Evolutionary conservation across 2,888 invertebrate genomes (phyloP), one percentile per base, ranked within the genome.

Genomic region (Amitus sp.): DNA sequence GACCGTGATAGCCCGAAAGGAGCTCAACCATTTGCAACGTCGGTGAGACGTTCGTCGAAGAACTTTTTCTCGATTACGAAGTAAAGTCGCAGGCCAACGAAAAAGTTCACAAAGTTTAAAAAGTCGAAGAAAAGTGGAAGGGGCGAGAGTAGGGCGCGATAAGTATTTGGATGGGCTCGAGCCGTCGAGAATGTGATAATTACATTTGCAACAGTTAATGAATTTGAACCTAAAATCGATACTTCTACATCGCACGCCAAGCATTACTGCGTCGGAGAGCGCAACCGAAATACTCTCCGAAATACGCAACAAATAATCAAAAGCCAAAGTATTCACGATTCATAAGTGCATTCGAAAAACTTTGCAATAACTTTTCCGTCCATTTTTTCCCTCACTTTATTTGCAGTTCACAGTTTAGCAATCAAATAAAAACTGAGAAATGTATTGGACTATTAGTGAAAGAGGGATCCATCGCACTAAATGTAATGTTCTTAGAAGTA

Each of bases 161-260:
- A 52, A 59, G 50, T 34, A 50, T 18, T 47, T 58, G 51, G 58
- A 52, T 33, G 58, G 52, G 58, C n/a, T 18, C 47, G 13, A 52
- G 55, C 53, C 53, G 65, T 37, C 47, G 49, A 39, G 56, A 52
- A 67, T 57, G 67, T 48, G 64, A 71, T 74, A 73, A 74, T 74
- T 73, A 71, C 73, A 74, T 74, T 73, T 69, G 66, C 72, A 68
- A 71, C 67, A 67, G 69, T 72, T 73, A 70, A 73, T 73, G 69
- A 67, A 71, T 66, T 72, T 72, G 47, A 49, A 60, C 27, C n/a
- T 50, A 65, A 66, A 62, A 71, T 73, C 73, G 73, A 73, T 71
- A 66, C 54, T 53, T 33, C 30, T 12, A 39, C 39, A 13, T 17
- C 13, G 39, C 39, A 13, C n/a, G 39, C 15, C 13, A 7, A 9